Evolutionary conservation across 2,888 invertebrate species (phyloP).

Genomic region (Apomyelois bistriatella): DNA sequence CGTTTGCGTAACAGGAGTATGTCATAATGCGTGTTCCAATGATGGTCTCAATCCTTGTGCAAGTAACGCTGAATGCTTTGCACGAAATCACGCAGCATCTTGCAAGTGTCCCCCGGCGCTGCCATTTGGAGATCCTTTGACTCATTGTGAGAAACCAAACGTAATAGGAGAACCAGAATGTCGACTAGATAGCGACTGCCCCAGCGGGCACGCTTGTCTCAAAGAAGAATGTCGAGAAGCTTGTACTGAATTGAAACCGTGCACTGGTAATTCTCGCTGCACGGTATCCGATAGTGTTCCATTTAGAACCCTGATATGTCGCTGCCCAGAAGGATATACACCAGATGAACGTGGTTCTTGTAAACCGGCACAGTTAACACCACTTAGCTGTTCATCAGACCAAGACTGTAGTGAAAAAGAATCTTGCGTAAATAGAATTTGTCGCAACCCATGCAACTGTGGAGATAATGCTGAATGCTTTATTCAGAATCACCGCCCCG

Average conservation of each 20-base stretch:
- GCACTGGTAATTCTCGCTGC: constrained; percentile 86
- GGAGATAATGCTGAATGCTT: constrained; percentile 91
- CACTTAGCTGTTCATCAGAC: constrained; percentile 89
- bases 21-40: constrained; percentile 87
- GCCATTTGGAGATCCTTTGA: constrained; percentile 89
- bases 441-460: constrained; percentile 93
- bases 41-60: constrained; percentile 87
- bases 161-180: constrained; percentile 84
- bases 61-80: constrained; percentile 89
- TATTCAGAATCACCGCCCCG: constrained; percentile 90
- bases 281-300: constrained; percentile 91
- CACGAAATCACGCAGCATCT: constrained; percentile 88
- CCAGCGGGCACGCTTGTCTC: constrained; percentile 89
- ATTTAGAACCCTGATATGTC: constrained; percentile 92
- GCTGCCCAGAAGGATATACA: constrained; percentile 91
- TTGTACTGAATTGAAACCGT: constrained; percentile 87
- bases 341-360: constrained; percentile 90
- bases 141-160: constrained; percentile 83
- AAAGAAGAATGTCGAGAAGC: constrained; percentile 88
- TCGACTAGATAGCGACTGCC: constrained; percentile 88
- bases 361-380: constrained; percentile 84
- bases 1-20: constrained; percentile 85
- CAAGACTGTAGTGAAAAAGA: constrained; percentile 88
- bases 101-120: constrained; percentile 91
- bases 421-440: constrained; percentile 92